Evolutionary conservation across 1,140 invertebrate species (phyloP), one percentile per base, ranked within the genome.

Genomic region (Centruroides sculpturatus): DNA sequence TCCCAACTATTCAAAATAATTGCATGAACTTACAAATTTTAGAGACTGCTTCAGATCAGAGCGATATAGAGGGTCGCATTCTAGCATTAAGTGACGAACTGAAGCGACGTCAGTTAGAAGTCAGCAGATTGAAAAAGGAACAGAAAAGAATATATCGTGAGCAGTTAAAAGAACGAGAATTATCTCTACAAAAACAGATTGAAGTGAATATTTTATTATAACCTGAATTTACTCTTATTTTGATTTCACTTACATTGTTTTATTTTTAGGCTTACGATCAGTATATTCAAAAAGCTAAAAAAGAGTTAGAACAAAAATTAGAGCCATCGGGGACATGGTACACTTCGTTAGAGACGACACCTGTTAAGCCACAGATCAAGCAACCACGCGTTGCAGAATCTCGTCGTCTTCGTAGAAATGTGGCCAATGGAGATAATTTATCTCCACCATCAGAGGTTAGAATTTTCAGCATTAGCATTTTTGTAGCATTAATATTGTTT

Each of bases 21-120:
- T 3, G 23, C 1, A 60, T 58, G 65, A 36, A 59, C n/a, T 12
- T 66, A 41, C 5, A 41, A 41, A 2, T 41, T 63, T 12, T 68
- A 77, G 78, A 80, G 67, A 79, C 78, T 41, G 69, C 73, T 55
- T 79, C 78, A 35, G 79, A 80, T 68, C 68, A 73, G 36, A 79
- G 77, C 68, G 79, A 80, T 68, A 73, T 77, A 50, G 78, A 80
- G 66, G 74, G 74, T 13, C 67, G 77, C 46, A 75, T 80, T 34
- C 66, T 72, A 57, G 77, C 77, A 46, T 69, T 80, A 57, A 73
- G 74, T 61, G 77, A 80, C 60, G 74, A 80, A 59, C 66, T 80
- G 11, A 68, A 71, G n/a, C 67, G 71, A 35, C 68, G 78, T n/a
- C 75, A 77, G 64, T 63, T 70, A 36, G 76, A 79, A 67, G 75